Base-by-base conservation (phyloP, 2,113 vertebrate species). In the Reinhardtius hippoglossoides region DNA sequence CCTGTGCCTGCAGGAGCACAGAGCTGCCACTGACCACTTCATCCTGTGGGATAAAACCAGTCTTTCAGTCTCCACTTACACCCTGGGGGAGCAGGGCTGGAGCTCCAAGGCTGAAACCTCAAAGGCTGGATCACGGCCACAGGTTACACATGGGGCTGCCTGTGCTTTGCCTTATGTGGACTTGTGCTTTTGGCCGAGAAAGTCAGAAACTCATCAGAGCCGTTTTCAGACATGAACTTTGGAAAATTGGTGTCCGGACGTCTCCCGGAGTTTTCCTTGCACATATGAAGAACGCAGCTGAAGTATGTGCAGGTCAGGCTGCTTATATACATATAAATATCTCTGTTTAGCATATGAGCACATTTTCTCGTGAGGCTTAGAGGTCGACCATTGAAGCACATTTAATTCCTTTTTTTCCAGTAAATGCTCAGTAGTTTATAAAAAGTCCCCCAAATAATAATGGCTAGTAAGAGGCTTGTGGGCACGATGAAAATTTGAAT, bases 1-100 rank as follows among this genome's bases (percentile, higher is more conserved):
- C 40, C 80, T 68, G 75, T 76, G 86, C 72, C 44, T 46, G 81
- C 83, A 68, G 83, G 68, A 68, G 73, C 67, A 57, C 79, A 82
- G 83, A 81, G 76, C 81, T 66, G 21, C 74, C 74, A 48, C 85
- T 91, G 90, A 92, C 89, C 91, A 75, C 91, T 93, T 91, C 86
- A 92, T 92, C 89, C 89, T 87, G 71, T 78, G 64, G 85, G 88
- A 90, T 87, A 89, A 87, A 91, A 83, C 76, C 74, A 35, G 40
- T 67, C 85, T 91, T 80, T 91, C 84, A 85, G 85, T 27, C 73
- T 80, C 70, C 74, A 77, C 70, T 60, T 65, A 54, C 26, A 71
- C 76, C 72, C 78, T 24, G 23, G 59, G 79, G 82, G 55, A 67
- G 63, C 48, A 54, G 58, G 4, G 75, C 75, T 69, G 75, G 52